Base-by-base conservation (phyloP, 2,888 invertebrate species). In the Eupithecia subumbrata region DNA sequence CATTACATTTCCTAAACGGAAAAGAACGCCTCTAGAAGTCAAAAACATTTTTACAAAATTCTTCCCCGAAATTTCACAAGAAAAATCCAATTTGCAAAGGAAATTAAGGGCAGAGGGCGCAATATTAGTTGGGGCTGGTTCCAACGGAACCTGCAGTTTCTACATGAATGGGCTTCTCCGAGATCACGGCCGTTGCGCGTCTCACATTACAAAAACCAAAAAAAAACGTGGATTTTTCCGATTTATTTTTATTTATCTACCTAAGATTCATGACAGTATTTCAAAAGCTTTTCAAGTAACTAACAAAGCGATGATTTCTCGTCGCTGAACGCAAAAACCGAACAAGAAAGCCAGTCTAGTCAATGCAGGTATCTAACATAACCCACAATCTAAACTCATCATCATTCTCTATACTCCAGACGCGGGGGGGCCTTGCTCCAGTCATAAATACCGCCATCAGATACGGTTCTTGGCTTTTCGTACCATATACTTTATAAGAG, bases 81-180 rank as follows among this genome's bases (percentile, higher is more conserved):
- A 77, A 74, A 73, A 74, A 72, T 72, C 70, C 74, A 67, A 74
- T 77, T 75, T 77, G 66, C 30, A 40, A 63, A 64, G 74, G 72
- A 72, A 77, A 75, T 74, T 48, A 72, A 14, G 70, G 76, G 16
- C 76, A 76, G 68, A 60, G 45, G 71, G 71, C 25, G 67, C 72
- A 48, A 68, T 76, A 69, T 73, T 73, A 73, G 76, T 76, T 60
- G 67, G 72, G 52, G 66, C 66, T 74, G 72, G 69, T 74, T 66
- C 74, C 52, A 9, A n/a, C 52, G 73, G 63, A 76, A 52, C 71
- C 71, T 72, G 76, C 76, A 56, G 70, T 68, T 74, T 74, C 76
- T 73, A 71, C 76, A 71, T 73, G 76, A 43, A 64, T 76, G 40
- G 40, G n/a, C n/a, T n/a, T 56, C 52, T 67, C 66, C 30, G 40